Evolutionary conservation across 2,888 invertebrate genomes (phyloP).

Genomic region (Acholoe squamosa): DNA sequence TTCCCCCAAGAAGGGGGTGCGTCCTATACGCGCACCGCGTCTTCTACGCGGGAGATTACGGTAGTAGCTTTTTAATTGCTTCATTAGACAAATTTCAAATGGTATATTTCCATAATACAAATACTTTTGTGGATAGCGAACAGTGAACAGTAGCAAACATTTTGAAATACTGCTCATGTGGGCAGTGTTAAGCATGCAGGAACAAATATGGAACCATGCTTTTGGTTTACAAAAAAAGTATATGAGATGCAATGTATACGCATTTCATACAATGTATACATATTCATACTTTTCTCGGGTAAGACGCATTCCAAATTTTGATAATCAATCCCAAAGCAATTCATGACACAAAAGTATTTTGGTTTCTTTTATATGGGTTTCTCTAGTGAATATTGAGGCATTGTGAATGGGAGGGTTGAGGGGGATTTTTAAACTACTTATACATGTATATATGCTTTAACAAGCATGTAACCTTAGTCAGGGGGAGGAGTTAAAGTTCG

Average conservation of each 20-base stretch:
- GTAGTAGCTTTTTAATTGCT: too few relatives aligned
- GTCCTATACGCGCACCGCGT: too few relatives aligned
- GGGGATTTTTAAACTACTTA: slow-evolving; percentile 16
- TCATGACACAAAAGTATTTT: neutral
- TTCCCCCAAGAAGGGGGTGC: too few relatives aligned
- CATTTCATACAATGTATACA: neutral
- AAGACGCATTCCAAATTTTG: neutral
- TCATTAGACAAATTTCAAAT: too few relatives aligned
- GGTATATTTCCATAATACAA: neutral
- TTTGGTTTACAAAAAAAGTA: neutral
- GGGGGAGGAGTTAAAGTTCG: slow-evolving; percentile 49
- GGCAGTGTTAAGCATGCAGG: slow-evolving; percentile 4
- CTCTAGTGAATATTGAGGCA: slow-evolving; percentile 1
- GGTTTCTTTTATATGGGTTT: too few relatives aligned
- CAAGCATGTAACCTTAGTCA: slow-evolving; percentile 6
- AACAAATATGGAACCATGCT: neutral
- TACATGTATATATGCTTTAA: too few relatives aligned
- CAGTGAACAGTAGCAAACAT: neutral
- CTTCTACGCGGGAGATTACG: too few relatives aligned
- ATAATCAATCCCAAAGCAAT: neutral
- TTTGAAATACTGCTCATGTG: neutral
- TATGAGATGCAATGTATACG: neutral
- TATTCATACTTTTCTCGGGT: neutral
- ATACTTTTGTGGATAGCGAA: neutral
- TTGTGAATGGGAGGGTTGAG: neutral